These are phyloP conservation scores for Medauroidea extradentata DNA, from an alignment of 1,140 invertebrate species.

Conservation along the genomic window DNA sequence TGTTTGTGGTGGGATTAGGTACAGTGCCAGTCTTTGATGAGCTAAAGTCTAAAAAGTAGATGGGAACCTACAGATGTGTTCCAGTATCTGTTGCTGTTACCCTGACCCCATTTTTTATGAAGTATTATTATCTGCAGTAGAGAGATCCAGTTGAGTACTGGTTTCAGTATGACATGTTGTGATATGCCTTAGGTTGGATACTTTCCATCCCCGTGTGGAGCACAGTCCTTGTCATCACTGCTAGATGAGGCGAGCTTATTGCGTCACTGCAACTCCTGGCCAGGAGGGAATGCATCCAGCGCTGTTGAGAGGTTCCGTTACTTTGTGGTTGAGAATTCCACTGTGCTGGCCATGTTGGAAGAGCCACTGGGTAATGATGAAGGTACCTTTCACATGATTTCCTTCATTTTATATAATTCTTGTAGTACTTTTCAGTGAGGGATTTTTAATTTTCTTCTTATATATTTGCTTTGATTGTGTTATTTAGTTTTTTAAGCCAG, in stretches of 20 bases:
- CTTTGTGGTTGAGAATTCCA: conserved; percentile 86
- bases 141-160: too few species aligned
- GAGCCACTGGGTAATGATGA: conserved; percentile 81
- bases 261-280: conserved; percentile 67
- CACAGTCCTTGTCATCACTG: conserved; percentile 77
- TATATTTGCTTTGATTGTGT: too few species aligned
- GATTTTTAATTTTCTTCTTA: background rate
- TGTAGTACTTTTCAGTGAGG: background rate
- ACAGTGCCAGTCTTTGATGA: too few species aligned
- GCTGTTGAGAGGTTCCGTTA: conserved; percentile 73
- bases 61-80: too few species aligned
- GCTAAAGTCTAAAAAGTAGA: too few species aligned
- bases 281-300: conserved; percentile 44
- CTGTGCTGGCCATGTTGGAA: conserved; percentile 84
- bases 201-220: conserved; percentile 79
- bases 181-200: conserved; percentile 75
- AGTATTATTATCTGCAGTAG: too few species aligned
- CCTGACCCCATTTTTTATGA: too few species aligned
- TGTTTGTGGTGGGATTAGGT: too few species aligned
- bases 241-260: conserved; percentile 84
- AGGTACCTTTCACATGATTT: conserved; percentile 35
- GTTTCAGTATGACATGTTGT: too few species aligned
- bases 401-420: too few species aligned
- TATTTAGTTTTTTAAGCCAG: too few species aligned
- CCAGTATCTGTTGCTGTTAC: too few species aligned